A percentile compares a stretch with the other conserved stretches of the same genome.
These are phyloP conservation scores for Danionella cerebrum DNA, from an alignment of 2,113 vertebrate species.

Conservation along the genomic window DNA sequence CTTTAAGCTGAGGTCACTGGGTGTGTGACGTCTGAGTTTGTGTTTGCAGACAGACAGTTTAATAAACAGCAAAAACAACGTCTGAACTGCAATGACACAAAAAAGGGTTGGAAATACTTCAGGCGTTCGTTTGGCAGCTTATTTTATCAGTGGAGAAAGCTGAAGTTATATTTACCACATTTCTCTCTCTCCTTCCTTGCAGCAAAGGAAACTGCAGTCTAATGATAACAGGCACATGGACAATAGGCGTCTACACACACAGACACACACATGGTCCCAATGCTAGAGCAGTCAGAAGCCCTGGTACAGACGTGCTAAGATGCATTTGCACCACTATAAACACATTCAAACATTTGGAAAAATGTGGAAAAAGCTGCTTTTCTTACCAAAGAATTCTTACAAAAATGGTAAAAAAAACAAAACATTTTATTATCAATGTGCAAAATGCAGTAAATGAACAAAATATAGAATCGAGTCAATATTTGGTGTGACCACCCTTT, in stretches of 20 bases:
- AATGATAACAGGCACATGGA: constrained; percentile 41
- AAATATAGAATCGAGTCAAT: too few species aligned
- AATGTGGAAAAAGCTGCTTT: constrained; percentile 35
- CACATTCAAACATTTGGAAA: constrained; percentile 14
- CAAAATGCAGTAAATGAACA: too few species aligned
- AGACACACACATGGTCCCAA: constrained; percentile 28
- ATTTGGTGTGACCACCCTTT: too few species aligned
- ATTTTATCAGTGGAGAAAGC: not conserved
- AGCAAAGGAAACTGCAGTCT: constrained; percentile 42
- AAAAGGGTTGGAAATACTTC: too few species aligned
- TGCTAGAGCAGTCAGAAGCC: constrained; percentile 13
- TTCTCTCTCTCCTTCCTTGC: constrained; percentile 20
- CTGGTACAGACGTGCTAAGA: constrained; percentile 1
- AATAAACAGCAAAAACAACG: not conserved
- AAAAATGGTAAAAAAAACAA: too few species aligned
- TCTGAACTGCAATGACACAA: too few species aligned
- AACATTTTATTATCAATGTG: too few species aligned
- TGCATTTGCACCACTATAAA: not conserved
- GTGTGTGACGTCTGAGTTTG: constrained; percentile 29
- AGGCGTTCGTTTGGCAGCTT: not conserved
- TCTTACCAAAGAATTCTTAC: too few species aligned
- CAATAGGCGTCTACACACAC: constrained; percentile 34
- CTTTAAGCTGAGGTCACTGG: constrained; percentile 31
- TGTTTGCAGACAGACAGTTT: constrained; percentile 27
- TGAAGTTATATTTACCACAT: not conserved